Base-by-base conservation (phyloP, 2,797 vertebrate genomes). In the Mormyrus hasselquistii region DNA sequence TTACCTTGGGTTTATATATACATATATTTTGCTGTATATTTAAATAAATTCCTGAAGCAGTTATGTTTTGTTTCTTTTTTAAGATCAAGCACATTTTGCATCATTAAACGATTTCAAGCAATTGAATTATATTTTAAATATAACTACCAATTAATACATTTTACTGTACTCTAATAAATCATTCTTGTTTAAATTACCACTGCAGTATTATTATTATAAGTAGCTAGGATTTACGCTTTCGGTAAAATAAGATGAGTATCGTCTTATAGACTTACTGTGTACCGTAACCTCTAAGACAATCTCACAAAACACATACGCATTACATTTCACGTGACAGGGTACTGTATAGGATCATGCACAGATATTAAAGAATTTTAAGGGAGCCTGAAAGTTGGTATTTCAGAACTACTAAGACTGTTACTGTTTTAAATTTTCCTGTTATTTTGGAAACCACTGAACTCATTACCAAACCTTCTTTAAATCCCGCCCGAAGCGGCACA, bases 401-500 rank as follows among this genome's bases (percentile, higher is more conserved):
- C 12, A 16, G 14, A 83, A 44, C 25, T 2, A 34, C 41, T 19
- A 79, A 79, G 2, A 8, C 38, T 79, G 69, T 34, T 19, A 34
- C 14, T 14, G 10, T 41, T 76, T 41, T 16, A 76, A 29, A 0
- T 6, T 8, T 76, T 76, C 25, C 4, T 76, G 9, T 6, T 82
- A 10, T 47, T 82, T 47, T 47, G 5, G 34, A 19, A 16, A 19
- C 4, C 38, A 19, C 22, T 85, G n/a, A 52, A 22, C 3, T 55
- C 49, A 34, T 34, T 25, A 34, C 22, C n/a, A 55, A 86, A 22
- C 84, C 34, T 22, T 29, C 49, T 87, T 87, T 87, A 86, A 57
- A 89, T 88, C 86, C 85, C 85, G 90, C 86, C 89, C 73, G 84
- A 89, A 86, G 57, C 38, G 86, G 89, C 57, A 91, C 91, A 92